Evolutionary conservation across 2,888 invertebrate species (phyloP), one percentile per base, ranked within the genome.

Genomic region (Xylocampa areola): DNA sequence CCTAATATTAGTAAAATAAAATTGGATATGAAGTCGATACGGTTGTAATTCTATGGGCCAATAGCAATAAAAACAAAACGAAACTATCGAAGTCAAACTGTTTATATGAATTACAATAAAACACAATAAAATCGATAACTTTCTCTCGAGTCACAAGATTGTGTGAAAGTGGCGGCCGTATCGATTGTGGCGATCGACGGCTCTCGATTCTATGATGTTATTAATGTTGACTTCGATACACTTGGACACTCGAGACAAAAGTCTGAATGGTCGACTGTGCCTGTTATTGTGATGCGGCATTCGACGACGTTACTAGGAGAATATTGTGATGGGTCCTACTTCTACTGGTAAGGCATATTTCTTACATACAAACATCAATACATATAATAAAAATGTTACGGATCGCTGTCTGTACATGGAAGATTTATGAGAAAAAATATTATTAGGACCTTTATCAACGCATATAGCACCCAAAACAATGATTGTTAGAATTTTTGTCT

Each of bases 41-140:
- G 14, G 21, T 17, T 27, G 7, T 10, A 40, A 21, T 36, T 36
- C 23, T 21, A 32, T 14, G 32, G 6, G 10, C 14, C 6, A 16
- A 21, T 6, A 32, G 21, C 32, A 41, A 47, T 30, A 39, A 4
- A 23, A 25, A 39, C 16, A 13, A 16, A 30, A 13, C 13, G 14
- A 29, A 43, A 30, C 33, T 61, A 40, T 62, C 11, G 16, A 48
- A 54, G 29, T 32, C 17, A 33, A 36, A 19, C 41, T 29, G 36
- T 54, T 63, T 52, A 33, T 35, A 45, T 51, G 48, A 68, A n/a
- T 71, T 25, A 71, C 55, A 68, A 68, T 49, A 71, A 55, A 68
- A 71, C 68, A 54, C 23, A 60, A 66, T 32, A 47, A 65, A 59
- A 52, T 37, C 23, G 25, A 51, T 51, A 55, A 66, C 68, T 68